Base-by-base conservation (phyloP, 2,888 invertebrate genomes). In the Acrobasis repandana region DNA sequence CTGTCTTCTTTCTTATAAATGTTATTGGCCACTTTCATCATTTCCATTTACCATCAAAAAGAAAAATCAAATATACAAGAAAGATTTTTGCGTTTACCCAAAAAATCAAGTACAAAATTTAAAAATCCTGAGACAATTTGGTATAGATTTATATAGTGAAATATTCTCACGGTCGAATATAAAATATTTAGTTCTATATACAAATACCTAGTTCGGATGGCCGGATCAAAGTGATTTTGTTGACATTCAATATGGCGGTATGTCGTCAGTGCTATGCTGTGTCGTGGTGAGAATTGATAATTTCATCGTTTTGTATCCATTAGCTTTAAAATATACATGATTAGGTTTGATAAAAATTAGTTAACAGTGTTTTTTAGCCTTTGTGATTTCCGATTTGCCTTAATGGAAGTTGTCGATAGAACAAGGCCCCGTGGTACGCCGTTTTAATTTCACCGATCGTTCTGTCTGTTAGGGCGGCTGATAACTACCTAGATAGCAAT, bases 261-360 rank as follows among this genome's bases (percentile, higher is more conserved):
- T 96, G 96, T 96, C 96, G 96, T 96, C 96, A 96, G 96, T 97
- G 97, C 96, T 96, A 95, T 97, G 97, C 96, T 96, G 96, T 96
- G 96, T 96, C 96, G 96, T 96, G 97, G 96, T 96, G 95, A 96
- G 96, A 96, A 93, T 92, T 90, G 82, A 78, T 86, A 81, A 86
- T 82, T 88, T 82, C 72, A 75, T 83, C 70, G 75, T 77, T 82
- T 80, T 76, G 69, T 81, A 75, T 75, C 73, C 73, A 77, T 71
- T 75, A 79, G 82, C 82, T 73, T 76, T 64, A 67, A 69, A 71
- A 67, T 71, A 79, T 83, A 67, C 63, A 73, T 61, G 60, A 69
- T 72, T 73, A 73, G 66, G 61, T 70, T 74, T 69, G 63, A 63
- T 66, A 67, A 71, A 75, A 78, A 78, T 65, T 67, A 47, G 64